Evolutionary conservation across 2,797 vertebrate genomes (phyloP).

Genomic region (Enteromius mattozi): DNA sequence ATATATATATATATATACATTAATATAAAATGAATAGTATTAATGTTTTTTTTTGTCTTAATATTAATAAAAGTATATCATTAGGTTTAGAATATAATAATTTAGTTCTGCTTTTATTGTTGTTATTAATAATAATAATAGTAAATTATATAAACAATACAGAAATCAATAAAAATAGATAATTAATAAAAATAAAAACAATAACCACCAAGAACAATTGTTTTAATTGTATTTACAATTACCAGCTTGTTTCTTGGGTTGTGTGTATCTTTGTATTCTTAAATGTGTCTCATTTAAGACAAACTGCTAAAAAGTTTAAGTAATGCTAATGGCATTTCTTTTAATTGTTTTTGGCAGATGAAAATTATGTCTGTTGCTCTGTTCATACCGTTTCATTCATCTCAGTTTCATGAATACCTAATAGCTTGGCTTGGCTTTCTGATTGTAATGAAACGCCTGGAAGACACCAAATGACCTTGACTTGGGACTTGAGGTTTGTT

Average conservation of each 20-base stretch:
- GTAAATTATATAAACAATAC: not conserved
- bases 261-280: not conserved
- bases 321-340: not conserved
- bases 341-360: not conserved
- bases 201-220: not conserved
- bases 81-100: not conserved
- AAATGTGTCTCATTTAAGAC: not conserved
- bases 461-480: slow-evolving; percentile 29
- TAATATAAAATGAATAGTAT: no score
- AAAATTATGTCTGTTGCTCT: not conserved
- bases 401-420: slow-evolving; percentile 1
- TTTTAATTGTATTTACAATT: not conserved
- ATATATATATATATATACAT: no score
- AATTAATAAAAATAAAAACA: not conserved
- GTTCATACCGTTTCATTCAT: not conserved
- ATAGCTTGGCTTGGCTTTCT: slow-evolving; percentile 11
- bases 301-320: not conserved
- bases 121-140: not conserved
- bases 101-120: not conserved
- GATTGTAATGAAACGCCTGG: not conserved
- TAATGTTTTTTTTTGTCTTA: not conserved
- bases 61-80: not conserved
- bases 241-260: not conserved
- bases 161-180: not conserved
- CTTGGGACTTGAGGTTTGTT: slow-evolving; percentile 27